Evolutionary conservation across 2,888 invertebrate species (phyloP).

Genomic region (Ophraella communa): DNA sequence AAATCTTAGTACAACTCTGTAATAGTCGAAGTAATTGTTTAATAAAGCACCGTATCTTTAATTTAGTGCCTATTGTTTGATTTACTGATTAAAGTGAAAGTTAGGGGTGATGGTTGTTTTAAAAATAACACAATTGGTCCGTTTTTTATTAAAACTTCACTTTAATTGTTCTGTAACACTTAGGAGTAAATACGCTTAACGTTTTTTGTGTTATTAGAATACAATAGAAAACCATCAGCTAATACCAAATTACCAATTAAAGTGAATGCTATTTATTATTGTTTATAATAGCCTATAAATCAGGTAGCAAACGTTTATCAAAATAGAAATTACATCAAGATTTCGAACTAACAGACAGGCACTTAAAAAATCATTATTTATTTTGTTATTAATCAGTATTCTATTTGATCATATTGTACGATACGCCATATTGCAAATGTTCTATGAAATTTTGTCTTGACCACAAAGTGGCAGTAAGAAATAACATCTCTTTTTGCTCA

Average conservation of each 20-base stretch:
- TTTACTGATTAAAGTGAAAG: constrained; percentile 25
- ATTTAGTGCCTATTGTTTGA: constrained; percentile 24
- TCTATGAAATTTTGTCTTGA: too few species aligned
- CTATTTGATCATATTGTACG: too few species aligned
- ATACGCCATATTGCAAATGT: too few species aligned
- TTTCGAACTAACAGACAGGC: background rate
- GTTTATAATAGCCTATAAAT: background rate
- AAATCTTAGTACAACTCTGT: background rate
- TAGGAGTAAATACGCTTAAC: constrained; percentile 1
- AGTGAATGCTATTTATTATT: background rate
- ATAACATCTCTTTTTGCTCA: too few species aligned
- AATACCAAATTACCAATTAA: background rate
- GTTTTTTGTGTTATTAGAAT: constrained; percentile 3
- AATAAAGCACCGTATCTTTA: constrained; percentile 16
- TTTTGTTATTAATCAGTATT: too few species aligned
- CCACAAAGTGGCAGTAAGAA: too few species aligned
- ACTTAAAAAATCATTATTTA: too few species aligned
- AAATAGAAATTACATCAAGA: background rate
- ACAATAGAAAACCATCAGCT: constrained; percentile 4
- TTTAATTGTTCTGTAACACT: constrained; percentile 9
- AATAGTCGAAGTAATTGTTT: constrained; percentile 17
- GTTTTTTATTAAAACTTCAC: constrained; percentile 5
- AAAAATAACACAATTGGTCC: constrained; percentile 8
- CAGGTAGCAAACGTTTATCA: background rate
- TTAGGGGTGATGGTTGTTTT: constrained; percentile 11